Base-by-base conservation (phyloP, 2,888 invertebrate species). In the Norana najaformis region DNA sequence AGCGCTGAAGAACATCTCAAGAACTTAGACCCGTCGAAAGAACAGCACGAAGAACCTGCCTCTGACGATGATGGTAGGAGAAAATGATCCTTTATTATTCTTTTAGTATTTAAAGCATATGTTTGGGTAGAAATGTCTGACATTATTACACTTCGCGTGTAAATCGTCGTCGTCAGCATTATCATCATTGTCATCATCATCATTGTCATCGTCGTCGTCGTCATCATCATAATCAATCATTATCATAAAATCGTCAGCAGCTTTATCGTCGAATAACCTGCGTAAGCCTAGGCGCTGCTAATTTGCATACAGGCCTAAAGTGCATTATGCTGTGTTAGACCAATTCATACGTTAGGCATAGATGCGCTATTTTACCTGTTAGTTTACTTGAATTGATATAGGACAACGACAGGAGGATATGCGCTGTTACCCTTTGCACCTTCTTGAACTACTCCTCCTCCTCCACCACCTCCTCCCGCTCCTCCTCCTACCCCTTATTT, bases 231-330 rank as follows among this genome's bases (percentile, higher is more conserved):
- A n/a, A n/a, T n/a, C n/a, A n/a, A n/a, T n/a, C n/a, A n/a, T n/a
- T n/a, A n/a, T n/a, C n/a, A n/a, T n/a, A n/a, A n/a, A n/a, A n/a
- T 30, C 11, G 30, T 69, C 69, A 69, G n/a, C 69, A n/a, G 69
- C 69, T 6, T 69, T 69, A n/a, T 8, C 69, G 69, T 30, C 69
- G 69, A 69, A 69, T n/a, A 13, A n/a, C 69, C 69, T 69, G 13
- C 69, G 69, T 69, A 69, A n/a, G 69, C 69, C 69, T n/a, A 11
- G n/a, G n/a, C 14, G 14, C 18, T 18, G 18, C 47, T 18, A n/a
- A 69, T 69, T 69, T 69, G 69, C 69, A 69, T n/a, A n/a, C n/a
- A 69, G 69, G n/a, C 69, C n/a, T n/a, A n/a, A n/a, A n/a, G n/a
- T n/a, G 2, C 30, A n/a, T 69, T 69, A 8, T 47, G 20, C 23